Percentiles rank a stretch among this genome's conserved stretches.
Evolutionary conservation across 2,797 vertebrate genomes (phyloP).

Genomic region (Melanotaenia nigrans): DNA sequence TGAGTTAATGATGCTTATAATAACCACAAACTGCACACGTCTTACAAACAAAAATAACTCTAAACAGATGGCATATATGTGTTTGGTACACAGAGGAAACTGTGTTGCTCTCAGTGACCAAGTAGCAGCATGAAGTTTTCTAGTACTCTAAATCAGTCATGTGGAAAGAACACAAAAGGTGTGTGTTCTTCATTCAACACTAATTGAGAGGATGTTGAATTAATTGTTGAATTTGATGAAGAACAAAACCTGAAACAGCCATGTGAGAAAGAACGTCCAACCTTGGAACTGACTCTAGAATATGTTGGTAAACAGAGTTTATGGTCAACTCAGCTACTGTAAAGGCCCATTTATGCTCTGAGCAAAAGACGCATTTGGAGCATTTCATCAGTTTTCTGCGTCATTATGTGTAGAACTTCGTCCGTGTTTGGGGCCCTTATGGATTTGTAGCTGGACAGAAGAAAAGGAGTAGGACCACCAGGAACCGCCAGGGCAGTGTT

Average conservation of each 20-base stretch:
- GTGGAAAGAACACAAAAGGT: neutral
- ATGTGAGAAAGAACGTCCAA: neutral
- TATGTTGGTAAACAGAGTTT: neutral
- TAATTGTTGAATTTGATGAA: neutral
- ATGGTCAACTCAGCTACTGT: neutral
- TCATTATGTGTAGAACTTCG: too few relatives aligned
- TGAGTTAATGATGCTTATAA: neutral
- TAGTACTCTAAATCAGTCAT: neutral
- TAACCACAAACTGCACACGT: neutral
- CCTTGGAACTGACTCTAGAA: neutral
- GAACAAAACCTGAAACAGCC: neutral
- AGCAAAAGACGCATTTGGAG: too few relatives aligned
- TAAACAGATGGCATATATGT: slow-evolving; percentile 6
- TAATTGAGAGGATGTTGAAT: neutral
- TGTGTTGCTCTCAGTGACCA: slow-evolving; percentile 1
- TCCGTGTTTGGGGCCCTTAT: too few relatives aligned
- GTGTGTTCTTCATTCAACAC: too few relatives aligned
- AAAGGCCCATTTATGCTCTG: too few relatives aligned
- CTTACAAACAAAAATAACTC: neutral
- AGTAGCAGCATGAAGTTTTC: neutral
- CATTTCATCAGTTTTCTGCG: too few relatives aligned
- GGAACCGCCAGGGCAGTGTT: too few relatives aligned
- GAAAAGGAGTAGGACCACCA: too few relatives aligned
- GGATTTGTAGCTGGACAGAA: too few relatives aligned
- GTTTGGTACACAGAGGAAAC: neutral